Evolutionary conservation across 2,888 invertebrate species (phyloP), one percentile per base, ranked within the genome.

Genomic region (Drosophila rellima): DNA sequence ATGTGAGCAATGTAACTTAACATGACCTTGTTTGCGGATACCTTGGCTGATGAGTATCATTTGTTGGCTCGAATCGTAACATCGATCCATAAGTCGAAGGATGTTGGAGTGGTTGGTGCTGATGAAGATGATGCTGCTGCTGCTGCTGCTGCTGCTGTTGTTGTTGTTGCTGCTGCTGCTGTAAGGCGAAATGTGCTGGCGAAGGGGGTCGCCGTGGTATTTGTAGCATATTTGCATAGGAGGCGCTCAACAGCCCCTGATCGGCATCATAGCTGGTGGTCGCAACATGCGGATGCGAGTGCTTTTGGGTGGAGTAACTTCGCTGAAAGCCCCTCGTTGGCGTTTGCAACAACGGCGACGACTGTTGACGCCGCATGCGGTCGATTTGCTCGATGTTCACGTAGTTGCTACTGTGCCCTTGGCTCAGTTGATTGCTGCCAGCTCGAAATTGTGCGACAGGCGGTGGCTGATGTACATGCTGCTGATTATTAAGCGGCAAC

Each of bases 311-410:
- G 0, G 92, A 93, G 74, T 90, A 92, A 60, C 91, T 92, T 7
- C 93, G 90, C 75, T 91, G 92, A 52, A 93, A 94, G 57, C 91
- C 92, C n/a, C 88, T 89, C 0, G 80, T 67, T 10, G 84, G 80
- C 0, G 88, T 81, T 13, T 82, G 88, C 15, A 87, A 68, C 59
- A 90, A 31, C 0, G 93, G 92, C 17, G 92, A 91, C 3, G 93
- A 90, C 70, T 94, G 91, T 57, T 92, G 91, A 51, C 92, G 91
- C 40, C 92, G 91, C 91, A 93, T 91, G 2, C 94, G 93, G 80
- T 94, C 94, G 52, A 94, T 93, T 80, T 94, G 94, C 84, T 94
- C 94, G 23, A 94, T 94, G 74, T 94, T 94, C 0, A 94, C 94
- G 83, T 94, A 94, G 63, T 90, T 90, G 68, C 85, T 91, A 39